Evolutionary conservation across 1,140 invertebrate genomes (phyloP).

Genomic region (Lucilia cuprina): DNA sequence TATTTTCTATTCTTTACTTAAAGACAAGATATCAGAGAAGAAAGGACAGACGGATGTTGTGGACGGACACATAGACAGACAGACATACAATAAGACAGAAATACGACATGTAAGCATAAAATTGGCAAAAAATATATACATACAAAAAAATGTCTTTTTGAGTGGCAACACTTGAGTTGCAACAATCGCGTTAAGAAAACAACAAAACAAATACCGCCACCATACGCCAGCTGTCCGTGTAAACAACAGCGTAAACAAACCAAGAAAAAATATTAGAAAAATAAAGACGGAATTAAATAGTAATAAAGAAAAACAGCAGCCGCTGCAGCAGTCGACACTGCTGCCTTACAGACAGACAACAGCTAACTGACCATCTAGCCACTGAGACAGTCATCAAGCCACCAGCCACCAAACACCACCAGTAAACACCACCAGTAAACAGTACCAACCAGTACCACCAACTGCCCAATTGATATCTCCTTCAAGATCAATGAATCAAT

Average conservation of each 20-base stretch:
- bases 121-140: background rate
- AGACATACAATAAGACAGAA: background rate
- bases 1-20: constrained; percentile 5
- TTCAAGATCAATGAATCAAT: constrained; percentile 38
- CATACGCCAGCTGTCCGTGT: constrained; percentile 36
- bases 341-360: too few species aligned
- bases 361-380: background rate
- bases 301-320: background rate
- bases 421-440: background rate
- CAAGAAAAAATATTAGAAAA: background rate
- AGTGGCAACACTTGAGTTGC: constrained; percentile 13
- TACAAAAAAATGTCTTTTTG: background rate
- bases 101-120: background rate
- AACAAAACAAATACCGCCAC: constrained; percentile 2
- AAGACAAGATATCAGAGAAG: background rate
- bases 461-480: constrained; percentile 36
- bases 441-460: background rate
- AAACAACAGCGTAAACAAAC: constrained; percentile 34
- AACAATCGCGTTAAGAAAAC: background rate
- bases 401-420: background rate
- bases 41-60: background rate
- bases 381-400: background rate
- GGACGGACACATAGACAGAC: background rate
- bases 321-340: background rate
- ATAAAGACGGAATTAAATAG: background rate